Percentiles rank a stretch among this genome's conserved stretches.
These are phyloP conservation scores for Sericinus montela DNA, from an alignment of 2,888 invertebrate genomes.

Conservation along the genomic window DNA sequence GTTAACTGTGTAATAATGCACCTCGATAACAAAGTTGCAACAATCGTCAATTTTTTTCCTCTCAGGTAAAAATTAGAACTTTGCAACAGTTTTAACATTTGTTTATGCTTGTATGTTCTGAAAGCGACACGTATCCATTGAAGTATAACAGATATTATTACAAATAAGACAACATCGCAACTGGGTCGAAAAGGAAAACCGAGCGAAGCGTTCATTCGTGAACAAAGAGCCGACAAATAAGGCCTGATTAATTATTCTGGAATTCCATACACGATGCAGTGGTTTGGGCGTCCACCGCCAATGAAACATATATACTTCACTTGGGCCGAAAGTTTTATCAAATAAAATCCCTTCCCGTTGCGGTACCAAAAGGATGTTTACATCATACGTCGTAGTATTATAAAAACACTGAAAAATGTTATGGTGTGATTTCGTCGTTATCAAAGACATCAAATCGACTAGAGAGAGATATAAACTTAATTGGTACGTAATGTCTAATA, in stretches of 20 bases:
- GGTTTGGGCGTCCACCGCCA: not conserved
- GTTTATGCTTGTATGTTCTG: too few species aligned
- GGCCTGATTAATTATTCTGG: constrained; percentile 6
- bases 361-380: not conserved
- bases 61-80: too few species aligned
- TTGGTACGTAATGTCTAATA: too few species aligned
- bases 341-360: not conserved
- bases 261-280: constrained; percentile 1
- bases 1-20: too few species aligned
- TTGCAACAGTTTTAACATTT: not conserved
- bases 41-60: too few species aligned
- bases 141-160: constrained; percentile 8
- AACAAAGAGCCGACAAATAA: constrained; percentile 11
- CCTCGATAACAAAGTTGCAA: too few species aligned
- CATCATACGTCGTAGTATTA: not conserved
- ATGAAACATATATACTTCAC: not conserved
- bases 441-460: constrained; percentile 2
- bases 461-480: not conserved
- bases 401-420: not conserved
- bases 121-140: not conserved
- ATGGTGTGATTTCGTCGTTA: not conserved
- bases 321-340: not conserved
- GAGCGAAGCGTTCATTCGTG: not conserved
- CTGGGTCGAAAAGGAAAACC: constrained; percentile 3
- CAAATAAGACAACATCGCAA: constrained; percentile 1